Evolutionary conservation across 1,140 invertebrate species (phyloP), one percentile per base, ranked within the genome.

Genomic region (Hydropsyche tenuis): DNA sequence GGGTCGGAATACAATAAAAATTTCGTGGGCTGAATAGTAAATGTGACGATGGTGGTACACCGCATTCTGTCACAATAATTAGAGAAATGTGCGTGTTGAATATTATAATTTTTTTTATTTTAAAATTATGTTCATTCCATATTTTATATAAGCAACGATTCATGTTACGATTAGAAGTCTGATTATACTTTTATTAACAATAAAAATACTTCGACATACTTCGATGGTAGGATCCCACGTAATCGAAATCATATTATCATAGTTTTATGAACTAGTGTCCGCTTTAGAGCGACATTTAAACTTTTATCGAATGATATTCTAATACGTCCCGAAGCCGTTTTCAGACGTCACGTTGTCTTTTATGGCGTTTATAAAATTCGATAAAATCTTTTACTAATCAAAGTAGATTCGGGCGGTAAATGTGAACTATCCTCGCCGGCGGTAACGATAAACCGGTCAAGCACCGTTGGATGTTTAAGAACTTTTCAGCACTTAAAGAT

Each of bases 61-160:
- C 60, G 9, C 27, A 27, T 63, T 22, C 60, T 63, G 60, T 63
- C 60, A 63, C 12, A 42, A 63, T 63, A 63, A 63, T 63, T 16
- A 18, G 60, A 22, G 3, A 30, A 53, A 53, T 18, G 48, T 18
- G 30, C 9, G 30, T 37, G 30, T 37, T 4, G 9, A 37, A 37
- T 37, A 37, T 37, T 37, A 4, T 37, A 4, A 18, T 1, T 53
- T 53, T 53, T n/a, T n/a, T n/a, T n/a, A n/a, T n/a, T n/a, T n/a
- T n/a, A n/a, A n/a, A n/a, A n/a, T n/a, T n/a, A n/a, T n/a, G n/a
- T n/a, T n/a, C n/a, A n/a, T n/a, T n/a, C n/a, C n/a, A n/a, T n/a
- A n/a, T n/a, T n/a, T n/a, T n/a, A n/a, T n/a, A n/a, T n/a, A n/a
- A n/a, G n/a, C n/a, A n/a, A n/a, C n/a, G n/a, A n/a, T n/a, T n/a